Evolutionary conservation across 2,113 vertebrate genomes (phyloP), one percentile per base, ranked within the genome.

Genomic region (Protomyctophum bolini): DNA sequence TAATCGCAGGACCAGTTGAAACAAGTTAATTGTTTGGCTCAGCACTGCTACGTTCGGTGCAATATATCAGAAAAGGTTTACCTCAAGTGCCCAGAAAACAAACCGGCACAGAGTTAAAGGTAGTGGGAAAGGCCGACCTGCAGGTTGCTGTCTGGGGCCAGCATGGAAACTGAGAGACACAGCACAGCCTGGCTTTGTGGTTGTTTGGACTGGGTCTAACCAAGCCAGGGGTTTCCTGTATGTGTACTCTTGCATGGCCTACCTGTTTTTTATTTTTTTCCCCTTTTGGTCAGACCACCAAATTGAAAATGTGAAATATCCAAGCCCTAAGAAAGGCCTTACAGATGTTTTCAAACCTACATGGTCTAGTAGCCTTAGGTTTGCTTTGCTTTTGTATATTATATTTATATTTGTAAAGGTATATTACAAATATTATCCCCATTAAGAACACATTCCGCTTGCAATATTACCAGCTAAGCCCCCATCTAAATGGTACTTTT

Each of bases 61-160:
- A 41, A 41, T 41, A 7, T 15, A 15, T 21, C 12, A 7, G 14
- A n/a, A 21, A 21, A 21, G 21, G 21, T 73, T 63, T 63, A 65
- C 33, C 61, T 10, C 12, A 47, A 66, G 21, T 15, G 60, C 81
- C 33, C 33, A 41, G 33, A 41, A 41, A 41, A 41, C 33, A 41
- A 41, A 83, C 89, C 87, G 84, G 83, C 84, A 71, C 47, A 63
- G 76, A 84, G 75, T 58, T 46, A 2, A 67, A 41, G 33, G 33
- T 41, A 0, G 48, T 63, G 67, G 48, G 3, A 76, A 62, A 71
- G 15, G 15, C 6, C 62, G 64, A 76, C 49, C 66, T 80, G 57
- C 77, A 63, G 81, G 76, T 80, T 56, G 64, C 68, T 41, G 33
- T 41, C 33, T 41, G 33, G 33, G 33, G 33, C 33, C 33, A 6